Base-by-base conservation (phyloP, 2,797 vertebrate species). In the Galagoides demidoff region DNA sequence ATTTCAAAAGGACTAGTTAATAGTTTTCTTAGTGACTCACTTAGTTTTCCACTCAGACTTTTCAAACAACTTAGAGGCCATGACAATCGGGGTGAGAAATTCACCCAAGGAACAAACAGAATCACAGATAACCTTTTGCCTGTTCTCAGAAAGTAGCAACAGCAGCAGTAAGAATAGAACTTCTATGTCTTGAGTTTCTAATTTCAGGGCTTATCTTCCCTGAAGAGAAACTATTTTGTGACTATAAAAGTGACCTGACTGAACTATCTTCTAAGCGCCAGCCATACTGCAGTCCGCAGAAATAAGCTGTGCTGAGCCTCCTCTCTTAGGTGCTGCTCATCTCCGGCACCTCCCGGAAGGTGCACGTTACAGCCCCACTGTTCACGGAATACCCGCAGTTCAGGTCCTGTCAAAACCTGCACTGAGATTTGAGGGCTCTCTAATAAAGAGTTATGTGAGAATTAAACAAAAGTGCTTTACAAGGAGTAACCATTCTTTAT, bases 381-480 rank as follows among this genome's bases (percentile, higher is more conserved):
- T 64, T 89, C 55, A 70, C 82, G 92, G 66, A 71, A 64, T 23
- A 59, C 19, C 16, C 4, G 25, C n/a, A 71, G 66, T 89, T 92
- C 25, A 59, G 68, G 82, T 86, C 45, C 5, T 88, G 31, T 83
- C 55, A 71, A 25, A 63, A 94, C 43, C 2, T 29, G 16, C 52
- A 79, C 12, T 64, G 37, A 49, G 43, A 17, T 16, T 37, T 55
- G 23, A 84, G 39, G 34, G 19, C 66, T 96, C 73, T 39, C 86
- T 73, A 76, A 73, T 20, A 29, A 77, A 90, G 78, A 61, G 61
- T 78, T 74, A 81, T 71, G 64, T 45, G 39, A 76, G 27, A n/a
- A 92, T 37, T 94, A 73, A 95, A 92, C 12, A n/a, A 73, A 74
- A 43, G 31, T 77, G 63, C 64, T 82, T 91, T 37, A 89, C 61